These are phyloP conservation scores for Coelogynopora nodosa DNA, from an alignment of 2,888 invertebrate genomes.

Conservation along the genomic window DNA sequence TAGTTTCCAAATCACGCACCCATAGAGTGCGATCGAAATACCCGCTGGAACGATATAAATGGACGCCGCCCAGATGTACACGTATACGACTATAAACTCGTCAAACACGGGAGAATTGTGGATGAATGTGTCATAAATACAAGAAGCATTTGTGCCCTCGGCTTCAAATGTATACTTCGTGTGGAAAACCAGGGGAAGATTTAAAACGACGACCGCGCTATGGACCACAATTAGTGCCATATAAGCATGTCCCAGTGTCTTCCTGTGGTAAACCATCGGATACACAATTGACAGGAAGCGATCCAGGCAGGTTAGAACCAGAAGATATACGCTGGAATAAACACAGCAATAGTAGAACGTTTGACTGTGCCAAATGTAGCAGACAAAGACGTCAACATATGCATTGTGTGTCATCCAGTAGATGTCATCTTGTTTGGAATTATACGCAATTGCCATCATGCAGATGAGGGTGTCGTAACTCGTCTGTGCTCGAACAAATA, in stretches of 20 bases:
- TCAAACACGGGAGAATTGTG: background rate
- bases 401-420: background rate
- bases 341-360: background rate
- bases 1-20: background rate
- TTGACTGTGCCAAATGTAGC: background rate
- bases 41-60: background rate
- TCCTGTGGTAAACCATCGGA: background rate
- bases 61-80: background rate
- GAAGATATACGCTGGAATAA: background rate
- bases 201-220: background rate
- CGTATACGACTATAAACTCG: background rate
- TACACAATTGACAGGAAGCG: background rate
- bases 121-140: background rate
- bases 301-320: background rate
- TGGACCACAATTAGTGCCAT: background rate
- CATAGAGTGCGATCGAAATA: background rate
- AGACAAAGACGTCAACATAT: background rate
- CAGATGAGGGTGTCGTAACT: background rate
- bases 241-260: background rate
- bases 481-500: background rate
- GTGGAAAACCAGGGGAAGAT: background rate
- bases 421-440: background rate
- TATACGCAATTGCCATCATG: background rate
- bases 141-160: background rate
- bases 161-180: background rate